Base-by-base conservation (phyloP, 2,113 vertebrate species). In the Chloropsis hardwickii region DNA sequence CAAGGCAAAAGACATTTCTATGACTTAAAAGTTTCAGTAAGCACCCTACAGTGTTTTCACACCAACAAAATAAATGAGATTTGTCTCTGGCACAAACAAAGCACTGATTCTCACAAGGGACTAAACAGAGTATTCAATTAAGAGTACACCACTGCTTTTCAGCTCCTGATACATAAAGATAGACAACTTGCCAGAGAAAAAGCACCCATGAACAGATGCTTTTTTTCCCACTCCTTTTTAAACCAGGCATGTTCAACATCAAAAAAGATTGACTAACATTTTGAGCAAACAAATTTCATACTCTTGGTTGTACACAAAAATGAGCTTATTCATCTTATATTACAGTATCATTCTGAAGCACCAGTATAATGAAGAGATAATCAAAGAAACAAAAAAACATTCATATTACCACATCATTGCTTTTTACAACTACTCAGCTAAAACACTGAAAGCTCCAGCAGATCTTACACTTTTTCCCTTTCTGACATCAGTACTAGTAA, bases 231-330 rank as follows among this genome's bases (percentile, higher is more conserved):
- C 61, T 61, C 54, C 28, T 88, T 87, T 87, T 65, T 61, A 95
- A 95, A 72, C 67, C 64, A 92, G 67, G 64, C 40, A 77, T 58
- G 61, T 73, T 93, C 82, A 56, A 67, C 67, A 90, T 90, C 71
- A 93, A 88, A 94, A 91, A 77, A 82, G 48, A 76, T 5, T 66
- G 35, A 91, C 71, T 91, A 94, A 94, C 80, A 73, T 93, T 95
- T 64, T 67, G 28, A 94, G 90, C 56, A 94, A 94, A 73, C 56
- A 86, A 88, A 90, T 94, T 94, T 94, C 81, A 81, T 73, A 78
- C 40, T 67, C 44, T 40, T n/a, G n/a, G 56, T n/a, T 81, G 76
- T 86, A 94, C 67, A 50, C 60, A 48, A 93, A 90, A 94, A 95
- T n/a, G 45, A 93, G 82, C 64, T 64, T 78, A 71, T 96, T 90